Evolutionary conservation across 2,113 vertebrate genomes (phyloP).

Genomic region (Pterocles burchelli): DNA sequence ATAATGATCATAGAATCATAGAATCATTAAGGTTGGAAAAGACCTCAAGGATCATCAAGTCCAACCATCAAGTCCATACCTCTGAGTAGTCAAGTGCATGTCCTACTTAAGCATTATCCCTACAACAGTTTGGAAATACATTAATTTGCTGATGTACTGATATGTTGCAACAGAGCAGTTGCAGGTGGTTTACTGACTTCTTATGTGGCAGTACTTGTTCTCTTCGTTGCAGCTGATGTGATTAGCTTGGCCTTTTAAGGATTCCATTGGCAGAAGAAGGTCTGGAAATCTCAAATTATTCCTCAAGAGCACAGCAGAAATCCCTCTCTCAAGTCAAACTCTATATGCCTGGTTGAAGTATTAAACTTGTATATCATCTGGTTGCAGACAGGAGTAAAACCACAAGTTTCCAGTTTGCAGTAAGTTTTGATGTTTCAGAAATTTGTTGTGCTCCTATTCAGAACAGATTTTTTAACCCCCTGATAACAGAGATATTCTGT

Average conservation of each 20-base stretch:
- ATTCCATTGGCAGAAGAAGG: neutral
- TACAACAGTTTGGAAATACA: too few species aligned
- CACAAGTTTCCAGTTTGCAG: neutral
- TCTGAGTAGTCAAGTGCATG: too few species aligned
- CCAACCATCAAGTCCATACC: too few species aligned
- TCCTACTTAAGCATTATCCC: too few species aligned
- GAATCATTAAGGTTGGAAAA: too few species aligned
- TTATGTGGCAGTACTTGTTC: neutral
- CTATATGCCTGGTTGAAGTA: neutral
- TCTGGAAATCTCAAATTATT: neutral
- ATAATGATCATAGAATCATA: neutral
- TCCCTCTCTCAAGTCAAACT: neutral
- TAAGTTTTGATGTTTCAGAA: neutral
- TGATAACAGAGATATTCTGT: rapidly evolving
- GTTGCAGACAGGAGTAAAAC: neutral
- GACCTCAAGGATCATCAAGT: too few species aligned
- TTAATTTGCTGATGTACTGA: neutral
- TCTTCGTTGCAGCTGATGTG: neutral
- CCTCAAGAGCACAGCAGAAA: slow-evolving; percentile 10
- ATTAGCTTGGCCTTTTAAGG: neutral
- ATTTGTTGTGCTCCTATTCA: neutral
- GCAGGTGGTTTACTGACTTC: neutral
- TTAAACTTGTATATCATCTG: neutral
- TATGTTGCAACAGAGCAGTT: neutral
- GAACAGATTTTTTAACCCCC: neutral